A percentile compares a stretch with the other conserved stretches of the same genome.
phyloP scores from a whole-genome alignment of 2,797 vertebrate genomes.

The Scyliorhinus canicula region DNA sequence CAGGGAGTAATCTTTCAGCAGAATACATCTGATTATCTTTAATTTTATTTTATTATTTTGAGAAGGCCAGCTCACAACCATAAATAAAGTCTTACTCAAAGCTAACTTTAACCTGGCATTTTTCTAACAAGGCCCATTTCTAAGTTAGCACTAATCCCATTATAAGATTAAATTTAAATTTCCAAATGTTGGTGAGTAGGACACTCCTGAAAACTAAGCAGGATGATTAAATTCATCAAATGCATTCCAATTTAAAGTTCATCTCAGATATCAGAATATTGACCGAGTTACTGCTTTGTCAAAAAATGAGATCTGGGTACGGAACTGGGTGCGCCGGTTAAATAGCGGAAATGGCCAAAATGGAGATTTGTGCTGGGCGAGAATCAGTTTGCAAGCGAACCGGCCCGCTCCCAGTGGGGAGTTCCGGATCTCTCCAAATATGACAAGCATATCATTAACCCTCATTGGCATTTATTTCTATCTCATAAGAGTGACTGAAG shows the following conservation, averaged over 20 bases:
- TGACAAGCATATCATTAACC: no score
- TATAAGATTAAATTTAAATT: conserved; percentile 17
- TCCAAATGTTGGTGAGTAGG: not conserved
- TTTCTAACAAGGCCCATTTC: not conserved
- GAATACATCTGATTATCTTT: not conserved
- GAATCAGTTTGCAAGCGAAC: no score
- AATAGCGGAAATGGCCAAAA: no score
- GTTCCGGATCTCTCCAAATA: no score
- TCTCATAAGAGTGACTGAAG: no score
- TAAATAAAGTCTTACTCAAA: not conserved
- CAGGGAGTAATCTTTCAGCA: not conserved
- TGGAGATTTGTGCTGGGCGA: no score
- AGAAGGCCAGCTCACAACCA: not conserved
- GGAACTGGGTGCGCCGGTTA: no score
- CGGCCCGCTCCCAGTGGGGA: no score
- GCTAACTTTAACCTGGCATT: not conserved
- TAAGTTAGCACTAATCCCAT: not conserved
- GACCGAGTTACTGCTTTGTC: not conserved
- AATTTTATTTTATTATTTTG: not conserved
- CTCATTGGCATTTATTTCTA: no score
- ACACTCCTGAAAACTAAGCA: not conserved
- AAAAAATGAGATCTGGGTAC: not conserved
- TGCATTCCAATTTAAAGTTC: not conserved
- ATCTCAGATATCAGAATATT: not conserved
- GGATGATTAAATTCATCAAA: not conserved